Evolutionary conservation across 2,113 vertebrate species (phyloP), one percentile per base, ranked within the genome.

Genomic region (Procavia capensis): DNA sequence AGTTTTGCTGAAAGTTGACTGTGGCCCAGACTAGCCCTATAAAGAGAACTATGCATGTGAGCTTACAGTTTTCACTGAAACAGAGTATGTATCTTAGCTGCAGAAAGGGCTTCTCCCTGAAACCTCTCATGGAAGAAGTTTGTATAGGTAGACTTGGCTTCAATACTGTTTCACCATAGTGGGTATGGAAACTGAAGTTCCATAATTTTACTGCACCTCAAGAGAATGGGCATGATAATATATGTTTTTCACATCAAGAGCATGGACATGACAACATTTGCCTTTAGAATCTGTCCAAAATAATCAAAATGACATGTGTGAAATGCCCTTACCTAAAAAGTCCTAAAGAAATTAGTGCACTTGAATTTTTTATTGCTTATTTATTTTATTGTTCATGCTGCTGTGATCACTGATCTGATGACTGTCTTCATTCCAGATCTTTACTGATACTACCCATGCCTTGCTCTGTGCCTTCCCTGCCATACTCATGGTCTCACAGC

Each of bases 141-240:
- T 0, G 41, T 1, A 20, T 6, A 31, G 11, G 66, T 0, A 17
- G 24, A 34, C 4, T 4, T 27, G 36, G 16, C 1, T 1, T 50
- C 47, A n/a, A 22, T 1, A 19, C 9, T 9, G 29, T 34, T 8
- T 36, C 0, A 0, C 29, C 20, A 1, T 1, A 9, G 36, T 3
- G 34, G 5, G 41, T 85, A 11, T 25, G 14, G 17, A 72, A 45
- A 57, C 10, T 0, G n/a, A 79, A 54, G 31, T 24, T 6, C 24
- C 24, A 10, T 50, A 20, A 43, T 10, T 61, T 54, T 4, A 34
- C 7, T n/a, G 5, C 43, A 2, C 36, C 36, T 92, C 24, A 29
- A n/a, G 50, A 54, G 50, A 54, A 54, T 54, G 50, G 50, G 17
- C 50, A 54, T 54, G 47, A 50, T 50, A 50, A 50, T 50, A 50